A percentile compares a stretch with the other conserved stretches of the same genome.
Evolutionary conservation across 2,888 invertebrate genomes (phyloP).

Genomic region (Muschampia plurimacula): DNA sequence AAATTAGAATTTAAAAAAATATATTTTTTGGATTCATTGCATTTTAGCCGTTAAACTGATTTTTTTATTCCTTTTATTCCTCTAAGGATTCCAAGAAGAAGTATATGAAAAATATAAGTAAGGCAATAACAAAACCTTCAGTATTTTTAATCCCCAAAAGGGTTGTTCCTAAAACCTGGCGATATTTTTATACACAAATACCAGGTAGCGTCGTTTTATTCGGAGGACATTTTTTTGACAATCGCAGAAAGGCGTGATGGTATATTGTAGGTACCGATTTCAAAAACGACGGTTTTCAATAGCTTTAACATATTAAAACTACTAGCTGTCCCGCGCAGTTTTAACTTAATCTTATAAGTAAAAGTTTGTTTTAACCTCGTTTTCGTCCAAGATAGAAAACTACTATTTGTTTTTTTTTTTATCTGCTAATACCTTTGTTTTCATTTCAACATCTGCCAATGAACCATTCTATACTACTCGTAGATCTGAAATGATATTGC

Average conservation of each 20-base stretch:
- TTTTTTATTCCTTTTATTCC: conserved; percentile 1
- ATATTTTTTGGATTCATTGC: background rate
- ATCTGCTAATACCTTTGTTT: background rate
- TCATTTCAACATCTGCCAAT: too few relatives aligned
- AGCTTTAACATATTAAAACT: too few relatives aligned
- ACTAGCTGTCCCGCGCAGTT: too few relatives aligned
- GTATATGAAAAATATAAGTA: conserved; percentile 15
- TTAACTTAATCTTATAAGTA: too few relatives aligned
- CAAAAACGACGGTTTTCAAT: too few relatives aligned
- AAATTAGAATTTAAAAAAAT: too few relatives aligned
- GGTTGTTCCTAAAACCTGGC: conserved; percentile 56
- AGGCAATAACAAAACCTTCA: conserved; percentile 49
- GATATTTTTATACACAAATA: conserved; percentile 29
- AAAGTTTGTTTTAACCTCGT: background rate
- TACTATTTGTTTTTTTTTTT: background rate
- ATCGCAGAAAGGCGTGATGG: background rate
- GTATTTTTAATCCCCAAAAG: conserved; percentile 61
- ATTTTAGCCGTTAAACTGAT: background rate
- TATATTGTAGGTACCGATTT: background rate
- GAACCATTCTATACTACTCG: too few relatives aligned
- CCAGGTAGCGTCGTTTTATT: conserved; percentile 41
- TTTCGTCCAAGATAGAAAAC: background rate
- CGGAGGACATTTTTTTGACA: conserved; percentile 8
- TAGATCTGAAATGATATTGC: too few relatives aligned
- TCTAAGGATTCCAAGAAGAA: background rate